These are phyloP conservation scores for Conus canariensis DNA, from an alignment of 2,888 invertebrate genomes.

Conservation along the genomic window DNA sequence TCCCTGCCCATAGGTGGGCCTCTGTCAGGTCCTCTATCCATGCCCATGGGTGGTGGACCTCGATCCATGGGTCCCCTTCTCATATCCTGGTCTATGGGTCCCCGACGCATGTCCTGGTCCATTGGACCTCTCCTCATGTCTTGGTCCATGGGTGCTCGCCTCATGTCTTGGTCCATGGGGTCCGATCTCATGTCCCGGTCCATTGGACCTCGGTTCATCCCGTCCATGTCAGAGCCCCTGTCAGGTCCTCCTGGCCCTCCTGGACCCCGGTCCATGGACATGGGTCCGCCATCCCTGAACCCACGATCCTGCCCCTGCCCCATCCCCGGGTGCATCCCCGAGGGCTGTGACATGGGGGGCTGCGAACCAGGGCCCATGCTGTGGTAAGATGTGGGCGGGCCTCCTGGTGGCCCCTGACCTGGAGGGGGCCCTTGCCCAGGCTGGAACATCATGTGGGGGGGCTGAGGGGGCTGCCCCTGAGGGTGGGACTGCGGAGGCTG, in stretches of 20 bases:
- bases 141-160: constrained; percentile 21
- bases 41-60: constrained; percentile 32
- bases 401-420: constrained; percentile 40
- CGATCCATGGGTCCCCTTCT: constrained; percentile 26
- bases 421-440: constrained; percentile 34
- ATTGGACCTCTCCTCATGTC: constrained; percentile 33
- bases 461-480: constrained; percentile 17
- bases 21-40: constrained; percentile 39
- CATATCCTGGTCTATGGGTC: constrained; percentile 32
- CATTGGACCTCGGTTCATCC: background rate
- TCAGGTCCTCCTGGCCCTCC: constrained; percentile 43
- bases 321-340: constrained; percentile 34
- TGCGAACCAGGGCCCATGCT: constrained; percentile 32
- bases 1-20: constrained; percentile 15
- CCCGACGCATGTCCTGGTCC: constrained; percentile 21
- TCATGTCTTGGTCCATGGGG: constrained; percentile 17
- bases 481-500: background rate
- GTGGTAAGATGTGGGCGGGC: constrained; percentile 21
- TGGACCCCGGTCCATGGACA: constrained; percentile 35
- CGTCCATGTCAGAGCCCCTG: constrained; percentile 34
- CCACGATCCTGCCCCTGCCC: constrained; percentile 30
- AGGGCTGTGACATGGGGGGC: constrained; percentile 29
- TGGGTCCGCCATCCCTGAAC: constrained; percentile 28
- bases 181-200: constrained; percentile 19
- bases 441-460: constrained; percentile 40